Evolutionary conservation across 1,140 invertebrate species (phyloP).

Genomic region (fruit fly (Drosophila melanogaster)): Release_6_plus_ISO1_MT NT_033777.3:17021501-17022000

Average conservation of each 20-base stretch:
- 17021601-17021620: background rate
- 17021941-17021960: conserved; percentile 39
- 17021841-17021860: conserved; percentile 9
- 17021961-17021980: conserved; percentile 65
- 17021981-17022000: conserved; percentile 69
- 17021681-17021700: too few species aligned
- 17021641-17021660: background rate
- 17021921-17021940: conserved; percentile 20
- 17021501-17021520: too few species aligned
- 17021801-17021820: conserved; percentile 22
- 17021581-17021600: background rate
- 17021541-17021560: background rate
- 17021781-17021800: background rate
- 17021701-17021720: too few species aligned
- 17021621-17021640: conserved; percentile 1
- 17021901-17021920: conserved; percentile 29
- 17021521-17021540: background rate
- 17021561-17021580: background rate
- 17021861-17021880: conserved; percentile 23
- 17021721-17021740: too few species aligned
- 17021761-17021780: conserved; percentile 17
- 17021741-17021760: conserved; percentile 4
- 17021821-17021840: conserved; percentile 8
- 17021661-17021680: too few species aligned
- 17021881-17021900: conserved; percentile 20